Evolutionary conservation across 2,888 invertebrate species (phyloP), one percentile per base, ranked within the genome.

Genomic region (Hypercompe scribonia): DNA sequence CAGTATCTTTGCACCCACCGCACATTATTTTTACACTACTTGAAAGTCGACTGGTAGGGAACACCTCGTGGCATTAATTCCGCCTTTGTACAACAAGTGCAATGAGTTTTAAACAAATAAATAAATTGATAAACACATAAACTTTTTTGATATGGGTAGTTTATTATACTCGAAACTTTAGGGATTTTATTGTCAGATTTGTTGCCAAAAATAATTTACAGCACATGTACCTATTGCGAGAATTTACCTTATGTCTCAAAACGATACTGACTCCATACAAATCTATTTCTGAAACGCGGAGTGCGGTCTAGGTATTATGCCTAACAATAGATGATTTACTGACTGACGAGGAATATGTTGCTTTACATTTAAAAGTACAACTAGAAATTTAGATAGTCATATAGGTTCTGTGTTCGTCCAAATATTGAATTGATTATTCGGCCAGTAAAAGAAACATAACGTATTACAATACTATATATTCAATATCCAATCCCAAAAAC

Each of bases 271-370:
- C 87, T 89, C 78, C 74, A 80, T 81, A 77, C 84, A 76, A 77
- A 80, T 89, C 89, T 94, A 93, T 93, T 94, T 92, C 89, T 91
- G 92, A 88, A 87, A 81, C 77, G 80, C 82, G 84, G 80, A 87
- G 85, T 88, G 88, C 87, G 88, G 89, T 90, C 87, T 90, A 90
- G 87, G 85, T 89, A 86, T 87, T 89, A 87, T 86, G 89, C 87
- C 90, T 89, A 90, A 90, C 89, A 90, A 91, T 90, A 89, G 82
- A 85, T 84, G 88, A 86, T 88, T 89, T 85, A 86, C 80, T 84
- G 85, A 76, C 80, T 77, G 78, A 71, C 77, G 79, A 81, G 80
- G 79, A 82, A 75, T 83, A 81, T 77, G 74, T 78, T 81, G 74
- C 71, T 75, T 76, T 71, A 76, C 73, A 81, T 81, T 80, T 68